Percentiles rank a stretch among this genome's conserved stretches.
These are phyloP conservation scores for Scaptomyza polygonia DNA, from an alignment of 2,888 invertebrate genomes.

Conservation along the genomic window DNA sequence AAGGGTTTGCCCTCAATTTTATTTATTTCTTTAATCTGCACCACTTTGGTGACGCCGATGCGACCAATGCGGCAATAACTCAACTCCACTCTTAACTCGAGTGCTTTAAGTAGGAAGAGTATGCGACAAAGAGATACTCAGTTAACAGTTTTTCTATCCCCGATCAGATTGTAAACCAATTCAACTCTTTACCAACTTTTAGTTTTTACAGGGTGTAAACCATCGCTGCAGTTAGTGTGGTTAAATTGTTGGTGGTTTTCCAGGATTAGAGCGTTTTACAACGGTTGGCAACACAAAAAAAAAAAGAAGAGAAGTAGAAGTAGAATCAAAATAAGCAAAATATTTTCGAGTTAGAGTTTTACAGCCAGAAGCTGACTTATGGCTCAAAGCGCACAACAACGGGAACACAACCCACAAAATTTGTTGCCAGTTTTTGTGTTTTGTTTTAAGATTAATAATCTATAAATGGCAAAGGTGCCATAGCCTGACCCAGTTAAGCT, in stretches of 20 bases:
- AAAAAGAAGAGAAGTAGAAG: no score
- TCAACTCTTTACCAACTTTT: neutral
- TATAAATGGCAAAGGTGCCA: slow-evolving; percentile 52
- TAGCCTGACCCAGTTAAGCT: slow-evolving; percentile 48
- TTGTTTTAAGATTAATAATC: slow-evolving; percentile 59
- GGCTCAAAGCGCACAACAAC: slow-evolving; percentile 34
- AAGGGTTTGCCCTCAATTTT: slow-evolving; percentile 45
- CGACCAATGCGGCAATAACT: slow-evolving; percentile 64
- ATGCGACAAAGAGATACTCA: neutral
- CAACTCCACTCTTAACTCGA: slow-evolving; percentile 55
- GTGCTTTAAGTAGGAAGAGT: no score
- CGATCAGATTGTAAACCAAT: neutral
- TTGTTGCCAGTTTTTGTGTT: slow-evolving; percentile 44
- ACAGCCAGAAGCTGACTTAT: slow-evolving; percentile 34
- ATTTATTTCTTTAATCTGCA: slow-evolving; percentile 77
- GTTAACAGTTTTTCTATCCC: neutral
- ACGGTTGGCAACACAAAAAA: slow-evolving; percentile 3
- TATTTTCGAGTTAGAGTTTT: slow-evolving; percentile 27
- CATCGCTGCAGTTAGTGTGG: neutral
- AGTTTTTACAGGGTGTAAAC: neutral
- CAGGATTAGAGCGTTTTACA: slow-evolving; percentile 34
- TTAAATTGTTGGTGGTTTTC: neutral
- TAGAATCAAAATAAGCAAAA: slow-evolving; percentile 8
- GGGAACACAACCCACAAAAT: slow-evolving; percentile 24
- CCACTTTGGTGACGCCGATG: slow-evolving; percentile 62